Conservation (phyloP, 2,888 invertebrate genomes). For the Chironomus riparius region DNA sequence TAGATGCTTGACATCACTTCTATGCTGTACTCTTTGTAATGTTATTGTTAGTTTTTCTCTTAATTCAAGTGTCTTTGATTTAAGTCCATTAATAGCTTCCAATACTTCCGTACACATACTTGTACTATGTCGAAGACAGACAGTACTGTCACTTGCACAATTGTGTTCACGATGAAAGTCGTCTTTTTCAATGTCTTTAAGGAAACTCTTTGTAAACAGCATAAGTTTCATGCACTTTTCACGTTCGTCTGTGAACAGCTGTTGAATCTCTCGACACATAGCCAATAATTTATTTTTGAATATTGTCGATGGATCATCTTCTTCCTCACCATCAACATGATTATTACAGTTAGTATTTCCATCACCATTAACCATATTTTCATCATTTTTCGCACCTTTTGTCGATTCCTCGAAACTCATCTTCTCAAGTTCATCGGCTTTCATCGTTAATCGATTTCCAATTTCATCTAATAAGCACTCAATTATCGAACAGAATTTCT, state of each 20-base stretch:
- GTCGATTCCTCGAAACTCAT: conserved; percentile 12
- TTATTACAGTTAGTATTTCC: conserved; percentile 32
- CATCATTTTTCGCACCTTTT: conserved; percentile 16
- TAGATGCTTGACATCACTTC: conserved; percentile 36
- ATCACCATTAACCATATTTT: conserved; percentile 31
- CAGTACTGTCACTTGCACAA: conserved; percentile 32
- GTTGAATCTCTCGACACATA: conserved; percentile 70
- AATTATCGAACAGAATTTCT: conserved; percentile 58
- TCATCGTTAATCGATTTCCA: conserved; percentile 42
- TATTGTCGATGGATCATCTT: conserved; percentile 37
- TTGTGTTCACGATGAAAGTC: conserved; percentile 43
- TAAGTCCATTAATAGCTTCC: conserved; percentile 52
- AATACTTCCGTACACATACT: conserved; percentile 49
- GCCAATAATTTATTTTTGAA: conserved; percentile 41
- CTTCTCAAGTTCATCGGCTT: conserved; percentile 40
- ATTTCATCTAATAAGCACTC: conserved; percentile 44
- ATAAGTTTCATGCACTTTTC: conserved; percentile 73
- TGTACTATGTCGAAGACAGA: conserved; percentile 15
- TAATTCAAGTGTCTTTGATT: conserved; percentile 41
- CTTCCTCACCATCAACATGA: conserved; percentile 32
- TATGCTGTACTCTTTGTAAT: conserved; percentile 38
- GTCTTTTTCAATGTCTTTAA: conserved; percentile 53
- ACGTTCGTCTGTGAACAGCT: conserved; percentile 65
- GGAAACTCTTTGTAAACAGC: conserved; percentile 69
- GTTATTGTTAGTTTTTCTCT: conserved; percentile 42